Conservation (phyloP, 1,140 invertebrate species). For the Venustaconcha ellipsiformis region DNA sequence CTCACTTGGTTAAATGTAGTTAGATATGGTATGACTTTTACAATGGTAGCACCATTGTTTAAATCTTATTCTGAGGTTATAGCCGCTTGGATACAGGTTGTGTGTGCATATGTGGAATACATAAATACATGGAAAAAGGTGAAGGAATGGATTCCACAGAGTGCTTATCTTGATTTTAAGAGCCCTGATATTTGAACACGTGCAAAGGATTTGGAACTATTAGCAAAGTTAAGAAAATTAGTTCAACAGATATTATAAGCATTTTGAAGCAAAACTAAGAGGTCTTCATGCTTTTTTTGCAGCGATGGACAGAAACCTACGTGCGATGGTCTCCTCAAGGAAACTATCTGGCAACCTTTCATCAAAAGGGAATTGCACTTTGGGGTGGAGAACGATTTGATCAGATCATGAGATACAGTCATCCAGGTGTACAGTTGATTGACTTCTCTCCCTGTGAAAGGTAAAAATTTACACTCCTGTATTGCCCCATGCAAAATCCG, state of each 20-base stretch:
- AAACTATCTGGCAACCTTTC: constrained; percentile 96
- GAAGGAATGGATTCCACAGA: neutral
- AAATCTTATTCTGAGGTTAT: no score
- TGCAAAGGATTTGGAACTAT: neutral
- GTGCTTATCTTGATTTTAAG: neutral
- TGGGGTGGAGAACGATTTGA: constrained; percentile 96
- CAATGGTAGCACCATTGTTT: no score
- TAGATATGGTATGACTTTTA: no score
- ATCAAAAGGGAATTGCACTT: constrained; percentile 92
- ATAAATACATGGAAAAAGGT: no score
- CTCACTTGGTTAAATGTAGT: no score
- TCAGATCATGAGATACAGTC: constrained; percentile 92
- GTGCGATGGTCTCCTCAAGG: constrained; percentile 98
- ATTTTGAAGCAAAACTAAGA: no score
- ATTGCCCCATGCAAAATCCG: neutral
- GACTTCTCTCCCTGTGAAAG: constrained; percentile 99
- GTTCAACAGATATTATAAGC: no score
- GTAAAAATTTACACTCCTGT: constrained; percentile 58
- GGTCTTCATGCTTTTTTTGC: constrained; percentile 42
- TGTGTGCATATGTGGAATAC: no score
- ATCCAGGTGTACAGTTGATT: constrained; percentile 92
- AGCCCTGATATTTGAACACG: neutral
- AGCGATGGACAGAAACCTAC: constrained; percentile 95
- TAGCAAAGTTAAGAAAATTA: no score
- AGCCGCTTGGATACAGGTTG: no score